Evolutionary conservation across 37 sponge, comb jelly and placozoan genomes (phyloP), one percentile per base, ranked within the genome.

Genomic region (Diacarnus erythraeanus): DNA sequence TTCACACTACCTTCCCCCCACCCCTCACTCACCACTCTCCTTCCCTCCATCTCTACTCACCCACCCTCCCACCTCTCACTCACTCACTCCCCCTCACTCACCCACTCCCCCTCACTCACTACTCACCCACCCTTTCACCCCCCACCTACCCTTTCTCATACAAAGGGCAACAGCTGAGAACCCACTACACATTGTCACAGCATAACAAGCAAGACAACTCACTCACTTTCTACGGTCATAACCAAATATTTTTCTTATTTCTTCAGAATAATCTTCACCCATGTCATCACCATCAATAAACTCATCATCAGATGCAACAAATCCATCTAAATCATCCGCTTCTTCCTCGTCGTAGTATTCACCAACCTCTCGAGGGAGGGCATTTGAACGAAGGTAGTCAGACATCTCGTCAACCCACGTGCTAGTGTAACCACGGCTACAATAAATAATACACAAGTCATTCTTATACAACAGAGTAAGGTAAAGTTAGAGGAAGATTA

Each of bases 181-280:
- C 51, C 51, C 51, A 12, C 12, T 15, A 15, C 12, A 6, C 12
- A 47, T 12, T 12, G 12, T 12, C 51, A 47, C 51, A 15, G 6
- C 51, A 47, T 6, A 6, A 47, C 51, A 47, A 12, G 51, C 12
- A 47, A 15, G 12, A 47, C 10, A 47, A 47, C 51, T 47, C 51
- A 83, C 84, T 68, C 51, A 87, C 88, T 44, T 84, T 35, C 68
- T 77, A 29, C 59, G 72, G 65, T 92, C 88, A 66, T 87, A 87
- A 40, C 93, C 82, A 81, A 92, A 92, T 36, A 92, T 81, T 38
- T 87, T 70, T 34, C 78, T 71, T 27, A 92, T 92, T 51, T 81
- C 78, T 63, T 81, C 65, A 27, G 93, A 87, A 17, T 78, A 79
- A 30, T 87, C 84, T 10, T 77, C 83, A 9, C 36, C 78, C 57